Evolutionary conservation across 64 coral and sea anemone species (phyloP).

Genomic region (Porites lutea): DNA sequence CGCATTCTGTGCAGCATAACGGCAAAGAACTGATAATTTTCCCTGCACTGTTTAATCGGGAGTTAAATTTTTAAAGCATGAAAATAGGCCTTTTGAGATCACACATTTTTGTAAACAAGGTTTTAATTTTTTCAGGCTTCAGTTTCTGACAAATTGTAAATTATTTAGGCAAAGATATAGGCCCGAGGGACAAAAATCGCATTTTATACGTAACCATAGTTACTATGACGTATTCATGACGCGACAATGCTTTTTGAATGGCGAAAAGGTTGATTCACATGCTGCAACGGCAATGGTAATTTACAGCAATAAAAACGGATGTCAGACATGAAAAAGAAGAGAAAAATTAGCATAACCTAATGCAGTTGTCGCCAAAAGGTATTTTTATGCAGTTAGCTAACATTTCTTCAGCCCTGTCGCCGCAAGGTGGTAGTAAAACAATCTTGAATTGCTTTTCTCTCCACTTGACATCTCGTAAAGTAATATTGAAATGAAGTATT

Average conservation of each 20-base stretch:
- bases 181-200: slow-evolving; percentile 12
- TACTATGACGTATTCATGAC: slow-evolving; percentile 72
- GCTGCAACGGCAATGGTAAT: slow-evolving; percentile 31
- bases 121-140: slow-evolving; percentile 26
- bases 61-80: neutral
- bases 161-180: slow-evolving; percentile 19
- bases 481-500: slow-evolving; percentile 16
- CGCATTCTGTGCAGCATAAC: neutral
- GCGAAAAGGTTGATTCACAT: slow-evolving; percentile 62
- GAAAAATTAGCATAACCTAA: neutral
- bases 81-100: slow-evolving; percentile 5
- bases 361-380: neutral
- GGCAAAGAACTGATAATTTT: slow-evolving; percentile 1
- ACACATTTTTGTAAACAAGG: neutral
- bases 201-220: slow-evolving; percentile 36
- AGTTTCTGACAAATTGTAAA: slow-evolving; percentile 17
- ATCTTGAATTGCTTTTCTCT: neutral
- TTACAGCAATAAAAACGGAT: slow-evolving; percentile 17
- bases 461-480: slow-evolving; percentile 25
- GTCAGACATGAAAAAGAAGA: slow-evolving; percentile 14
- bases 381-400: neutral
- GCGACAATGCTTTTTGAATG: slow-evolving; percentile 66
- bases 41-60: neutral
- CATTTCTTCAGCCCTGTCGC: neutral
- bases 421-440: neutral